These are phyloP conservation scores for Meriones psammophilus DNA, from an alignment of 2,797 vertebrate species.

Conservation along the genomic window DNA sequence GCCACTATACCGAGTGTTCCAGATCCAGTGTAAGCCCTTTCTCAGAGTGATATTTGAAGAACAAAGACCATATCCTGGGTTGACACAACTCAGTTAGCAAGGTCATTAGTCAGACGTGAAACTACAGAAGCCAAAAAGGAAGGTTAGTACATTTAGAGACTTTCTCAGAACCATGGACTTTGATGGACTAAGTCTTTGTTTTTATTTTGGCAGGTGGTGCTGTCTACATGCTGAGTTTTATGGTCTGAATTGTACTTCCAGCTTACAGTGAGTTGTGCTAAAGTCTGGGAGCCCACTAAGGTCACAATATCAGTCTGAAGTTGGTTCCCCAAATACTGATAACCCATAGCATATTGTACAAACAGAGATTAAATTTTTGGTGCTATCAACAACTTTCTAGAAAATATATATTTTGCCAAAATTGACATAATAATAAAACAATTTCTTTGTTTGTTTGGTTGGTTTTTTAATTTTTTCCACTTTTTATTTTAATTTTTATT, in stretches of 20 bases:
- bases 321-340: constrained; percentile 17
- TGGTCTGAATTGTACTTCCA: not conserved
- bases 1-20: not conserved
- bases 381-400: constrained; percentile 18
- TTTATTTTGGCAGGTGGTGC: not conserved
- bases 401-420: constrained; percentile 45
- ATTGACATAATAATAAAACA: not conserved
- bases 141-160: not conserved
- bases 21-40: not conserved
- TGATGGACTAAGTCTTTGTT: not conserved
- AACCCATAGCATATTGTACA: not conserved
- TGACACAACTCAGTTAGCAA: not conserved
- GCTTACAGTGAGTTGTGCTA: not conserved
- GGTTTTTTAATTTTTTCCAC: too few relatives aligned
- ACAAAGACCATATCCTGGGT: not conserved
- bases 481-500: too few relatives aligned
- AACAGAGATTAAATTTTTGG: constrained; percentile 18
- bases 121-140: not conserved
- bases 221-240: not conserved
- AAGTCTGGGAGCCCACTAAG: not conserved
- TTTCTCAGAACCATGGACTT: not conserved
- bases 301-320: not conserved
- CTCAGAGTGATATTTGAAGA: not conserved
- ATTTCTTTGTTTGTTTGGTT: too few relatives aligned
- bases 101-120: not conserved